Evolutionary conservation across 2,888 invertebrate genomes (phyloP).

Genomic region (Caenorhabditis doughertyi): DNA sequence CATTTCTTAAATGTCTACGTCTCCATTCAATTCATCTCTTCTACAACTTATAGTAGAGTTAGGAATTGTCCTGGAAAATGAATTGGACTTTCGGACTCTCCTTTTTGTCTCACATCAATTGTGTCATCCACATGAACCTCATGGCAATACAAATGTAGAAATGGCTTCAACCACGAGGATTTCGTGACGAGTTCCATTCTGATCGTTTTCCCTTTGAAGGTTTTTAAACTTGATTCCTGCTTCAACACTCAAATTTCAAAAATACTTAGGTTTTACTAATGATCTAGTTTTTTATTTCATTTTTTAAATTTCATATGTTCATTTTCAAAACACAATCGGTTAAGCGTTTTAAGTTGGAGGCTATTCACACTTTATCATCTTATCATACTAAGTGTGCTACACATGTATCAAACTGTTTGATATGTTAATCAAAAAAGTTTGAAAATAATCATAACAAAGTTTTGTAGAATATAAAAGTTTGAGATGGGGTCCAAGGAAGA

Average conservation of each 20-base stretch:
- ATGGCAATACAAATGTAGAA: too few relatives aligned
- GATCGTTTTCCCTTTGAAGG: too few relatives aligned
- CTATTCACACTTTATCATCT: slow-evolving; percentile 31
- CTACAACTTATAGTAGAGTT: neutral
- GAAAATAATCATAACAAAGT: slow-evolving; percentile 1
- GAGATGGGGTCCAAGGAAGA: too few relatives aligned
- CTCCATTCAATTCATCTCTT: neutral
- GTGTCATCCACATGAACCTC: too few relatives aligned
- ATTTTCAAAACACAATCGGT: neutral
- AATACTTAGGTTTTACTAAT: neutral
- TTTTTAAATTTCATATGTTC: neutral
- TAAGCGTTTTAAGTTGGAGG: slow-evolving; percentile 16
- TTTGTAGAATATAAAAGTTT: too few relatives aligned
- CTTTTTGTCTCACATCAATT: too few relatives aligned
- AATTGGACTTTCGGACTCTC: too few relatives aligned
- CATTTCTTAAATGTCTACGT: neutral
- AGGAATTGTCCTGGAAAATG: neutral
- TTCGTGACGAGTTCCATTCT: too few relatives aligned
- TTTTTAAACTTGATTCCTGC: too few relatives aligned
- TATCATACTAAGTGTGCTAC: neutral
- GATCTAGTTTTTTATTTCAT: neutral
- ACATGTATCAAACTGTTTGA: slow-evolving; percentile 6
- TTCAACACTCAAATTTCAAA: neutral
- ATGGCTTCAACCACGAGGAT: too few relatives aligned
- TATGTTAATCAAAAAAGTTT: neutral